Conservation (phyloP, 2,797 vertebrate genomes). For the Limosa lapponica region DNA sequence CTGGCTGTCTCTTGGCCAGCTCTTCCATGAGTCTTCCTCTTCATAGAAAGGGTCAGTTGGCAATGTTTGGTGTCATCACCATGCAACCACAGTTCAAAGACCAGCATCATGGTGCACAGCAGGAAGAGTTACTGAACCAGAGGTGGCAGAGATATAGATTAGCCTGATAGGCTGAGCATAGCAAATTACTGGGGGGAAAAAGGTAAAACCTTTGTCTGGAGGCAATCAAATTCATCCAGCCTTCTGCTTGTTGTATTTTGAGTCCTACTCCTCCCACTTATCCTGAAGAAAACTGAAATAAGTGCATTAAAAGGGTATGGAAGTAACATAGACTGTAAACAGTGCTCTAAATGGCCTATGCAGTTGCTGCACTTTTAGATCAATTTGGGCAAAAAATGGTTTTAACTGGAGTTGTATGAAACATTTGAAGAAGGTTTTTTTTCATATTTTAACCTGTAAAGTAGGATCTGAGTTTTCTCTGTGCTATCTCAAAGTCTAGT, state of each 20-base stretch:
- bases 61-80: not conserved
- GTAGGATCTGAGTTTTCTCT: not conserved
- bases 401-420: not conserved
- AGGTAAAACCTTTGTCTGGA: not conserved
- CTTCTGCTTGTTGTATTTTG: not conserved
- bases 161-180: not conserved
- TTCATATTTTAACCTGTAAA: not conserved
- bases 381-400: not conserved
- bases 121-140: not conserved
- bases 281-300: not conserved
- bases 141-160: not conserved
- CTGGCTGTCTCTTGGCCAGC: not conserved
- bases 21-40: not conserved
- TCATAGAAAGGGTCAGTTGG: not conserved
- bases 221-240: not conserved
- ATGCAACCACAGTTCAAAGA: not conserved
- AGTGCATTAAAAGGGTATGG: not conserved
- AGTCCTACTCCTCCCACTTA: not conserved
- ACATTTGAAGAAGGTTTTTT: not conserved
- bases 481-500: not conserved
- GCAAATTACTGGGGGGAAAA: not conserved
- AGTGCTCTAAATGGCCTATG: not conserved
- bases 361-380: not conserved
- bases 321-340: not conserved
- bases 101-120: not conserved